Base-by-base conservation (phyloP, 2,888 invertebrate genomes). In the Balanococcus diminutus region DNA sequence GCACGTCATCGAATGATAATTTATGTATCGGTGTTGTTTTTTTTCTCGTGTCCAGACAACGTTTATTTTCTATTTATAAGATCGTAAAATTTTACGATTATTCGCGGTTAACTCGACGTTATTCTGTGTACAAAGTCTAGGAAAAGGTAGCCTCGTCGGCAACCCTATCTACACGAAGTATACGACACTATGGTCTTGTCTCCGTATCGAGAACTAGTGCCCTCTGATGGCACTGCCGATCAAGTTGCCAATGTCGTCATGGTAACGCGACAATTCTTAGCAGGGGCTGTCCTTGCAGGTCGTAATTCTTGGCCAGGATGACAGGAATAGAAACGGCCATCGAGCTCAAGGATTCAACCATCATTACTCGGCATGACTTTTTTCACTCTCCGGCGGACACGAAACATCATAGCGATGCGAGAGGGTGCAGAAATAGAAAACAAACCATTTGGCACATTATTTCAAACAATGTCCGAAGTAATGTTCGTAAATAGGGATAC, bases 51-150 rank as follows among this genome's bases (percentile, higher is more conserved):
- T 82, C 82, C 51, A 82, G 82, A 82, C 82, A 82, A 82, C 51
- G 31, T 82, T 82, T 42, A 72, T 75, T 36, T 72, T 46, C 84
- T 46, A 75, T 84, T 84, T 84, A 84, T 84, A 67, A 75, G 72
- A 28, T 75, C 75, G 46, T 84, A 84, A 84, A 84, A 84, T 84
- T 84, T 84, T 84, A 84, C 72, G 61, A 67, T 75, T 39, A 51
- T 82, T 82, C 51, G 46, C 82, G 46, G 51, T 51, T 82, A 42
- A 56, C n/a, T n/a, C n/a, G n/a, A n/a, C 51, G 25, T 22, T 51
- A 82, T 56, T n/a, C n/a, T 82, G 51, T 82, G 51, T 51, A 82
- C 82, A 82, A 82, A 82, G 82, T 82, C 51, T 51, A 39, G n/a
- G n/a, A n/a, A 2, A 42, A 46, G 36, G 81, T 36, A 42, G 51